Evolutionary conservation across 2,888 invertebrate genomes (phyloP).

Genomic region (Nysson spinosus): DNA sequence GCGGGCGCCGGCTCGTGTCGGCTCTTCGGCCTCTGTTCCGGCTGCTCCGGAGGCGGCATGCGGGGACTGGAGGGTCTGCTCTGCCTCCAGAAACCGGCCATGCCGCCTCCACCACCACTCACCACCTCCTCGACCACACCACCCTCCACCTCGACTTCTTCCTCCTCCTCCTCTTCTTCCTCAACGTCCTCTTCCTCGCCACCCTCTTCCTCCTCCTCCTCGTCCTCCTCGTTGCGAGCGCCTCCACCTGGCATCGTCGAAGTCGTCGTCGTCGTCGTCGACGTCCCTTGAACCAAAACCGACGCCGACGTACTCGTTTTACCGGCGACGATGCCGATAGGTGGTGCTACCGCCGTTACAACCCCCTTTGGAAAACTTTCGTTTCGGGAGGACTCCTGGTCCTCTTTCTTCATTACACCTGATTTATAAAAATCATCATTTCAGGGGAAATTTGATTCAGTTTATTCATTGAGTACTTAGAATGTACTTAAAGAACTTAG

Average conservation of each 20-base stretch:
- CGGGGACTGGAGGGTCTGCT: constrained; percentile 79
- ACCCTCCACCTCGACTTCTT: constrained; percentile 49
- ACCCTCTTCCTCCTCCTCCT: constrained; percentile 50
- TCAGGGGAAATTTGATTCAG: too few species aligned
- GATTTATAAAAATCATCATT: too few species aligned
- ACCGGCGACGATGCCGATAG: constrained; percentile 66
- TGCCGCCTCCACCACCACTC: constrained; percentile 73
- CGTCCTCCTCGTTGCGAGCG: constrained; percentile 52
- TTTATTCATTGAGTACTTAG: too few species aligned
- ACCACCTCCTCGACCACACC: constrained; percentile 57
- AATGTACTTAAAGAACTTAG: too few species aligned
- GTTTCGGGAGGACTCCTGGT: constrained; percentile 78
- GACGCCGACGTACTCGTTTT: too few species aligned
- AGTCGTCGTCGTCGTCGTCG: constrained; percentile 55
- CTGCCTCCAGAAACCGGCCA: constrained; percentile 79
- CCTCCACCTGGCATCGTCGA: constrained; percentile 66
- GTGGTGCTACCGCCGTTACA: constrained; percentile 63
- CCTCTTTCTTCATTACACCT: constrained; percentile 64
- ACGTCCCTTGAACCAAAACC: too few species aligned
- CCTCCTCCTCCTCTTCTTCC: constrained; percentile 59
- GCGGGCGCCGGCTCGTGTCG: constrained; percentile 79
- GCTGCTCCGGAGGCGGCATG: constrained; percentile 80
- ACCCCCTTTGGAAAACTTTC: constrained; percentile 72
- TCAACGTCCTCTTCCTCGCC: constrained; percentile 51
- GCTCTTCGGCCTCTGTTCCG: constrained; percentile 80